Base-by-base conservation (phyloP, 2,888 invertebrate genomes). In the Auanema freiburgensis region DNA sequence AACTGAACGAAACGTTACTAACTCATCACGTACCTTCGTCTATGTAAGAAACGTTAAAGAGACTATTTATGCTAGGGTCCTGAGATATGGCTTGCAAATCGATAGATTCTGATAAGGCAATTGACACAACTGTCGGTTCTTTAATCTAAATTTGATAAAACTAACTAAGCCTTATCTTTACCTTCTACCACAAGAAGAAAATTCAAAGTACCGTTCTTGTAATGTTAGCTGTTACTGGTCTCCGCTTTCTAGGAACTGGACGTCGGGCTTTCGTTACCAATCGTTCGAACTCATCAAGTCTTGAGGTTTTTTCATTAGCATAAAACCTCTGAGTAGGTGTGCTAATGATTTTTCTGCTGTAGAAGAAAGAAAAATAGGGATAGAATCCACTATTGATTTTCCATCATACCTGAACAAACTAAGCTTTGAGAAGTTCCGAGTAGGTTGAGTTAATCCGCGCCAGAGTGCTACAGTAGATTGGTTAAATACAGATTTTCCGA, bases 31-130 rank as follows among this genome's bases (percentile, higher is more conserved):
- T 43, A 74, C 77, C 79, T 49, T 76, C 75, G 62, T 79, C 78
- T 49, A 79, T 73, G 42, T 66, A 67, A 1, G 71, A 67, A 3
- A 72, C 61, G 25, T 76, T 69, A 62, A 72, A 79, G 57, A 77
- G 59, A n/a, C 52, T 63, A 53, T 60, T 67, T 41, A 77, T 52
- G 23, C 46, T 52, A 14, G 55, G 24, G 56, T 77, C 77, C 43
- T 49, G 42, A 16, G 61, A 33, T 11, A 79, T 59, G 8, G 46
- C 67, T 24, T 67, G 57, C 16, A 79, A 59, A 44, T 78, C 60
- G 14, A 79, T 61, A 8, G 71, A 67, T 62, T 78, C 79, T 12
- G 78, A 65, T 5, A 77, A 50, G n/a, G 77, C 71, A 51, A 79
- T 66, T 24, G 76, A 65, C 10, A 73, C 68, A 10, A 79, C 77